Evolutionary conservation across 1,140 invertebrate genomes (phyloP).

Genomic region (Drosophila bocqueti): DNA sequence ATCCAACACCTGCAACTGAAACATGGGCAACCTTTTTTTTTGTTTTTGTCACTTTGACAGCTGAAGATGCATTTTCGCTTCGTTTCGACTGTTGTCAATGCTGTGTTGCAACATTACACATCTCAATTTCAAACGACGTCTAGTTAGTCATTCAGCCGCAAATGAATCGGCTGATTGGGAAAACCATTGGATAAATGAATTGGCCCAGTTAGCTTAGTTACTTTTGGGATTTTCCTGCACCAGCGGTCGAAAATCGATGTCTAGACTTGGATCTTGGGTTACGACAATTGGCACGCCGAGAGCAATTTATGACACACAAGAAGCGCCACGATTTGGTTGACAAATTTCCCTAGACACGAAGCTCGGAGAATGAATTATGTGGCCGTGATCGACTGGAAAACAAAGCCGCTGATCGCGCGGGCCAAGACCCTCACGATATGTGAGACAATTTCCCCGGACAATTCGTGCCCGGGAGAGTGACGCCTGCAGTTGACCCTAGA

Average conservation of each 20-base stretch:
- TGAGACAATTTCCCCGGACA: slow-evolving; percentile 65
- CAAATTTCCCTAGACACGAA: slow-evolving; percentile 79
- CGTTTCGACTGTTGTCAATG: slow-evolving; percentile 38
- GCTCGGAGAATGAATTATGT: slow-evolving; percentile 72
- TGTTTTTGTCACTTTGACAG: slow-evolving; percentile 49
- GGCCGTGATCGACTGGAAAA: slow-evolving; percentile 68
- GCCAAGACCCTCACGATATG: slow-evolving; percentile 63
- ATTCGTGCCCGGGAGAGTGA: slow-evolving; percentile 49
- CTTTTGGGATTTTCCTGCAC: not conserved
- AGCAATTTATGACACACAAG: slow-evolving; percentile 72
- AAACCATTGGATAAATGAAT: slow-evolving; percentile 9
- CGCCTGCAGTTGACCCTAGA: slow-evolving; percentile 21
- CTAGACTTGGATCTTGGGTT: slow-evolving; percentile 20
- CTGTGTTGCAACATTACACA: slow-evolving; percentile 52
- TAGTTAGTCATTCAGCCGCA: slow-evolving; percentile 9
- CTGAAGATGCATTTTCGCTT: slow-evolving; percentile 42
- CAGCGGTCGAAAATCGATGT: slow-evolving; percentile 6
- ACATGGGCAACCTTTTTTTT: slow-evolving; percentile 4
- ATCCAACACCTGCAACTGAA: slow-evolving; percentile 53
- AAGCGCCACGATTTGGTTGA: slow-evolving; percentile 77
- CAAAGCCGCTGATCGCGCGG: slow-evolving; percentile 30
- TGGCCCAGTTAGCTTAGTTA: slow-evolving; percentile 18
- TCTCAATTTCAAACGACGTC: slow-evolving; percentile 48
- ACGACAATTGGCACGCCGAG: slow-evolving; percentile 52
- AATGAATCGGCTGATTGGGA: slow-evolving; percentile 13